phyloP scores from a whole-genome alignment of 37 sponge, comb jelly and placozoan genomes.

The Spongilla lacustris region DNA sequence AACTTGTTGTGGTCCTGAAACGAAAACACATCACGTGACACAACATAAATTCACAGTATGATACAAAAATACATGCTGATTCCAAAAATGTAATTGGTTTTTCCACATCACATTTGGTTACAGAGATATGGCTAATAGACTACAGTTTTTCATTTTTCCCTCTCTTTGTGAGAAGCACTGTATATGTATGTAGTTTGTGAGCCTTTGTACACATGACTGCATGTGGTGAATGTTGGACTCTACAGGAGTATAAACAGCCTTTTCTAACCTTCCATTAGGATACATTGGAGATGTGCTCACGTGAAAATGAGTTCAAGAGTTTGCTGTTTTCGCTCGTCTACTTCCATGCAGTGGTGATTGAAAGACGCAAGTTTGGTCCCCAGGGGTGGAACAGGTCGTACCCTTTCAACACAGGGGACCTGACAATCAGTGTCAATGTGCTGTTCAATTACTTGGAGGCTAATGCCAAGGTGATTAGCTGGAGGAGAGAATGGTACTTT shows the following conservation, averaged over 20 bases:
- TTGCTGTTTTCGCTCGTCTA: slow-evolving; percentile 94
- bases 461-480: slow-evolving; percentile 73
- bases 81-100: too few relatives aligned
- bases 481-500: neutral
- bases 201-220: too few relatives aligned
- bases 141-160: too few relatives aligned
- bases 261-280: slow-evolving; percentile 61
- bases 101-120: too few relatives aligned
- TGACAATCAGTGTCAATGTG: slow-evolving; percentile 98
- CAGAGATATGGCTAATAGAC: too few relatives aligned
- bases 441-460: slow-evolving; percentile 98
- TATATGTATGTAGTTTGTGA: neutral
- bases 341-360: slow-evolving; percentile 97
- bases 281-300: slow-evolving; percentile 97
- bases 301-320: slow-evolving; percentile 97
- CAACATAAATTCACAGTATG: too few relatives aligned
- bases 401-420: slow-evolving; percentile 99
- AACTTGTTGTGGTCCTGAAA: too few relatives aligned
- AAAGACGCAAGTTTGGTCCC: slow-evolving; percentile 98
- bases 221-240: too few relatives aligned
- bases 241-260: too few relatives aligned
- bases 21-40: too few relatives aligned
- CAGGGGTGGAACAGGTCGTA: slow-evolving; percentile 98
- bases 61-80: too few relatives aligned
- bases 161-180: too few relatives aligned